Evolutionary conservation across 2,113 vertebrate species (phyloP), one percentile per base, ranked within the genome.

Genomic region (Donacobius atricapilla): DNA sequence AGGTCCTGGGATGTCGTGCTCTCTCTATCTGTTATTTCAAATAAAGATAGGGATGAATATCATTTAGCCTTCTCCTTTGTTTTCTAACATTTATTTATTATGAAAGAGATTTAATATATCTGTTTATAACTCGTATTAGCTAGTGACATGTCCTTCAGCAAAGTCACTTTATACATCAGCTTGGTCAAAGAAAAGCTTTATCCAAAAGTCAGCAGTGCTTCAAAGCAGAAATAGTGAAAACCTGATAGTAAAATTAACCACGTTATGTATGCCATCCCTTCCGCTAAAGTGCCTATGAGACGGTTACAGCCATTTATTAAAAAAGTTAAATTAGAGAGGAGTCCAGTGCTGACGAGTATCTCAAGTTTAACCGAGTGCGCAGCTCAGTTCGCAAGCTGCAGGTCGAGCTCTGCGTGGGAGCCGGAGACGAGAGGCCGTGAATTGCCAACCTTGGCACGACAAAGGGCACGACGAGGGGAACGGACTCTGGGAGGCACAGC

Each of bases 1-100:
- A 51, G 45, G 18, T 35, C 40, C 21, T 3, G 3, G 16, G 42
- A 60, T 56, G 9, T 30, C 3, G 1, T 22, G 42, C 0, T 2
- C 16, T 58, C 13, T 47, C 28, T 37, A 6, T 25, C 6, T 60
- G 20, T 31, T 61, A 31, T 57, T 83, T 76, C 39, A 56, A 25
- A 51, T 23, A 64, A 68, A 72, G 18, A 18, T 21, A 23, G 4
- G 15, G 15, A 7, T 51, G 4, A 39, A 20, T 69, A 48, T 7
- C 1, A 24, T 58, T 53, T 51, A 77, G 8, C 7, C 8, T 69
- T 64, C 25, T 72, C 16, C 7, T 57, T 57, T 81, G 23, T 61
- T 63, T 78, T 60, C 30, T 66, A 47, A 16, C 10, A 25, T 53
- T 70, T 75, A 51, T 53, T 42, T 44, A 30, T 23, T 72, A 11